Evolutionary conservation across 2,797 vertebrate species (phyloP).

Genomic region (Anguilla marmorata): DNA sequence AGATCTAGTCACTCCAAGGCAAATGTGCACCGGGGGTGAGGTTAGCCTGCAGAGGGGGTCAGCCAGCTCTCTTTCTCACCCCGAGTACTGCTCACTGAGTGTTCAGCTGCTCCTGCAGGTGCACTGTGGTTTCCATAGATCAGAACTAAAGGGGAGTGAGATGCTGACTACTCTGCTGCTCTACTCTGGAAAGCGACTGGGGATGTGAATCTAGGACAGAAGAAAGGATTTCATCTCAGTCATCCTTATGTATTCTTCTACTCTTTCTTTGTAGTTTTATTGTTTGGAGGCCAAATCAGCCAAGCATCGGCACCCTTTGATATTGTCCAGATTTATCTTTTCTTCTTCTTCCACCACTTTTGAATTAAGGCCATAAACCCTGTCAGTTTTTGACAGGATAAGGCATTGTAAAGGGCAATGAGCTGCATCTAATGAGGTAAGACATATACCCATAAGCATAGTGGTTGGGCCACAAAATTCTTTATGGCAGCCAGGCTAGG

Average conservation of each 20-base stretch:
- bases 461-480: not conserved
- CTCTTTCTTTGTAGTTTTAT: not conserved
- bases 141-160: not conserved
- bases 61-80: not conserved
- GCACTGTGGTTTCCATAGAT: not conserved
- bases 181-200: not conserved
- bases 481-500: not conserved
- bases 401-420: not conserved
- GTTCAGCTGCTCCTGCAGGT: slow-evolving; percentile 6
- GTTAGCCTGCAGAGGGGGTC: not conserved
- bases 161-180: not conserved
- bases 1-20: not conserved
- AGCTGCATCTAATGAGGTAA: not conserved
- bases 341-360: not conserved
- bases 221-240: not conserved
- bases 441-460: not conserved
- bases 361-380: not conserved
- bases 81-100: not conserved
- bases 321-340: not conserved
- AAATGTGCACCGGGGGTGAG: not conserved
- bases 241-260: not conserved
- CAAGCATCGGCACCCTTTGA: not conserved
- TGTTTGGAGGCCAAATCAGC: not conserved
- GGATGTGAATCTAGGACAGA: not conserved
- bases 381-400: not conserved